Evolutionary conservation across 2,888 invertebrate genomes (phyloP).

Genomic region (Lepas anatifera): DNA sequence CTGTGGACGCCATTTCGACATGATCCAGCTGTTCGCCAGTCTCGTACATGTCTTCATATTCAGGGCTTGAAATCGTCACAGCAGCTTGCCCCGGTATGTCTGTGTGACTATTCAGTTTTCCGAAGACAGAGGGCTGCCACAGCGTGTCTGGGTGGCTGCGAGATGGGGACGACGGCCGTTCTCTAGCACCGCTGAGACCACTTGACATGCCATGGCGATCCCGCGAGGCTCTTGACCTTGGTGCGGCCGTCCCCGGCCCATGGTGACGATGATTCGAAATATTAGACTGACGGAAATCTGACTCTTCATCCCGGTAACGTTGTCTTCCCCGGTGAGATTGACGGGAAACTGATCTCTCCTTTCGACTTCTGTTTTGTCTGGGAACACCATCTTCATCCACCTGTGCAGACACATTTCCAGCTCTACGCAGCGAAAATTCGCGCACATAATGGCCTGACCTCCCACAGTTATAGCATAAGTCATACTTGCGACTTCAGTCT

Average conservation of each 20-base stretch:
- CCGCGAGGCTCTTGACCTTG: no score
- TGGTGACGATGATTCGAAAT: neutral
- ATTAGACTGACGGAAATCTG: no score
- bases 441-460: neutral
- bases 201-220: no score
- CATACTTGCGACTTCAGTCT: neutral
- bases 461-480: neutral
- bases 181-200: neutral
- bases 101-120: neutral
- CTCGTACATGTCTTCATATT: no score
- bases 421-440: neutral
- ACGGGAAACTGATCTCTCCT: no score
- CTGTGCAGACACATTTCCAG: neutral
- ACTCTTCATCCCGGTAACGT: no score
- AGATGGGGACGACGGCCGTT: no score
- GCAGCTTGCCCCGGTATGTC: neutral
- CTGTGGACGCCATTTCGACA: neutral
- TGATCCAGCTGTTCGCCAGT: no score
- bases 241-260: neutral
- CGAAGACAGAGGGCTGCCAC: no score
- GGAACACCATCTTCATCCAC: neutral
- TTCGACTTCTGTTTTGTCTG: neutral
- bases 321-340: no score
- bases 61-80: no score
- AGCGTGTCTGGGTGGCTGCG: no score